Evolutionary conservation across 2,113 vertebrate species (phyloP), one percentile per base, ranked within the genome.

Genomic region (Glareola pratincola): DNA sequence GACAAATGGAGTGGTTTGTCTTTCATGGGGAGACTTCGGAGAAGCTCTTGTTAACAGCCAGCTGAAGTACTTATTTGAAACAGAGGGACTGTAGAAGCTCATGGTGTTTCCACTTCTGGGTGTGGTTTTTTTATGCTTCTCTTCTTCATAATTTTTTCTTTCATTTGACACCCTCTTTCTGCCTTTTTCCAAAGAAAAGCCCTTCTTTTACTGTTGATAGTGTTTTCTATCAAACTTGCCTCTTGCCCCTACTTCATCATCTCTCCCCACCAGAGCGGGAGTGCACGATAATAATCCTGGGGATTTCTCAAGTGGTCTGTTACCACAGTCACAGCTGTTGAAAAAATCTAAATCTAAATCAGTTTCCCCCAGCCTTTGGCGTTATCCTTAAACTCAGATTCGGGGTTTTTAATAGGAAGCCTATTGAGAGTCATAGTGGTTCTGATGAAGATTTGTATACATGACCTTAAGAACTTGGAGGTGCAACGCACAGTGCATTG

Each of bases 361-460:
- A 50, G 10, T 93, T 81, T 94, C 20, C 41, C 63, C 14, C 47
- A 78, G 41, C 24, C 34, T 32, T 86, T 96, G 91, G 91, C 14
- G 7, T 90, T 50, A 53, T 84, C 71, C 84, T 95, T 92, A 91
- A 73, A 87, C 29, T 83, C 6, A 6, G 85, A 87, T 96, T 91
- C 95, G 82, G 62, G 50, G 17, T 43, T 93, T 94, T 79, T 84
- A 94, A 79, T 85, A 94, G 30, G 85, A 95, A 81, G 45, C 39
- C 34, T 72, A 15, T 36, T 8, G 47, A 69, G 77, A 84, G 60
- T 88, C 64, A 4, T 67, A 69, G 85, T 64, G 90, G 51, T 75
- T 91, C 90, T 96, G 92, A 57, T 96, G 97, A 96, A 84, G 51
- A 50, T 89, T 96, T 97, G 76, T 96, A 8, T 97, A 94, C 64